Conservation (phyloP, 2,797 vertebrate genomes). For the Microhierax caerulescens region DNA sequence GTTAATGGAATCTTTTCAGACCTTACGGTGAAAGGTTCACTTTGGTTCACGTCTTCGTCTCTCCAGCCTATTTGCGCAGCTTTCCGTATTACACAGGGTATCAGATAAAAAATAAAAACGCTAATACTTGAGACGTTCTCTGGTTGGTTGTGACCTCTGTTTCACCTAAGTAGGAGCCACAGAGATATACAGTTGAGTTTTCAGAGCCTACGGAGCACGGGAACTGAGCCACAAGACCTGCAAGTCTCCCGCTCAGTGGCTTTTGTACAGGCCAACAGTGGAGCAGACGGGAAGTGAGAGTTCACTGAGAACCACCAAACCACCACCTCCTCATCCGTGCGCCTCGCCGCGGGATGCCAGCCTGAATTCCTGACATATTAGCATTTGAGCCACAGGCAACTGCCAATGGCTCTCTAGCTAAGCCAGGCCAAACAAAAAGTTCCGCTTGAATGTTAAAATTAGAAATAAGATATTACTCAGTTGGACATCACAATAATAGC, state of each 20-base stretch:
- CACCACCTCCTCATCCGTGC: not conserved
- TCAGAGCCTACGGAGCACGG: not conserved
- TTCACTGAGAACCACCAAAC: conserved; percentile 1
- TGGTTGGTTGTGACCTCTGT: not conserved
- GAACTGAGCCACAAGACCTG: not conserved
- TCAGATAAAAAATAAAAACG: not conserved
- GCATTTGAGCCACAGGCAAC: not conserved
- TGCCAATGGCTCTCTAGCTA: conserved; percentile 21
- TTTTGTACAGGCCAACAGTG: fast-evolving
- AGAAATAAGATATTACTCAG: conserved; percentile 44
- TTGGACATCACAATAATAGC: not conserved
- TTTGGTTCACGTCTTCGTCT: not conserved
- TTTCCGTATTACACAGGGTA: not conserved
- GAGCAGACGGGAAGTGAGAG: not conserved
- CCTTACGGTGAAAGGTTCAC: not conserved
- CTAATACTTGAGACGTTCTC: not conserved
- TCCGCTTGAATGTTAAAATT: conserved; percentile 52
- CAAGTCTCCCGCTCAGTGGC: not conserved
- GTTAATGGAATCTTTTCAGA: not conserved
- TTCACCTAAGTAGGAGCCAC: not conserved
- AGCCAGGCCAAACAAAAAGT: conserved; percentile 63
- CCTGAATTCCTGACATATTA: conserved; percentile 53
- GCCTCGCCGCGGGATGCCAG: not conserved
- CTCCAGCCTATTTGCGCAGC: not conserved
- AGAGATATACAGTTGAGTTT: not conserved